phyloP scores from a whole-genome alignment of 2,888 invertebrate genomes.

The Trichopoda pennipes region DNA sequence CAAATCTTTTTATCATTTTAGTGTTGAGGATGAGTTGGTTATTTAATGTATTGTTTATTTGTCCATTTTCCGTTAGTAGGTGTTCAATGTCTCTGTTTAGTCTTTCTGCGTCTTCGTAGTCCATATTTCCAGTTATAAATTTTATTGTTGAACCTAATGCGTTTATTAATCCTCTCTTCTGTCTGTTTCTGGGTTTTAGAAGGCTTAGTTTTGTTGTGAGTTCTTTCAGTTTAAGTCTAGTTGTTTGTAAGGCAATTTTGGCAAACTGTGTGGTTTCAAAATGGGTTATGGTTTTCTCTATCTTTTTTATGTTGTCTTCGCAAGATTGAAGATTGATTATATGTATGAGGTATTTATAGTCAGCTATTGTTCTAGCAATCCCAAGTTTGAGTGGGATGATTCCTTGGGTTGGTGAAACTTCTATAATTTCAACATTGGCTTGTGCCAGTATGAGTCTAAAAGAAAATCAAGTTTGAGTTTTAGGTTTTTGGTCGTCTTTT shows the following conservation, averaged over 20 bases:
- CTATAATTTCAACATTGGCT: conserved; percentile 26
- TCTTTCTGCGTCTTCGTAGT: too few species aligned
- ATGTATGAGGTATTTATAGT: conserved; percentile 30
- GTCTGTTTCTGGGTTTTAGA: too few species aligned
- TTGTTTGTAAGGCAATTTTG: conserved; percentile 32
- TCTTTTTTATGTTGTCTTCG: not conserved
- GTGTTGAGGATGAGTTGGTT: conserved; percentile 51
- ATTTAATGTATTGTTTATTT: conserved; percentile 40
- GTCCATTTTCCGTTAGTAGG: conserved; percentile 31
- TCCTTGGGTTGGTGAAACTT: conserved; percentile 29
- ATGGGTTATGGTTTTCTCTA: too few species aligned
- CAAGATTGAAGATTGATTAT: too few species aligned
- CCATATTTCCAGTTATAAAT: too few species aligned
- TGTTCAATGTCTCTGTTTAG: too few species aligned
- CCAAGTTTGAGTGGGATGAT: conserved; percentile 33
- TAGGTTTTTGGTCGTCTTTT: too few species aligned
- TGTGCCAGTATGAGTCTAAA: conserved; percentile 35
- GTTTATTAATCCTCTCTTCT: conserved; percentile 41
- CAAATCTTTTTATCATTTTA: conserved; percentile 56
- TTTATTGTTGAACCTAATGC: conserved; percentile 55
- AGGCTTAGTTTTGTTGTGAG: too few species aligned
- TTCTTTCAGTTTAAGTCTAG: too few species aligned
- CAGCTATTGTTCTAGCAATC: conserved; percentile 28
- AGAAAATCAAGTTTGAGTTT: conserved; percentile 22
- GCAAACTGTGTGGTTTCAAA: conserved; percentile 32